Evolutionary conservation across 2,888 invertebrate species (phyloP), one percentile per base, ranked within the genome.

Genomic region (Volucella bombylans): DNA sequence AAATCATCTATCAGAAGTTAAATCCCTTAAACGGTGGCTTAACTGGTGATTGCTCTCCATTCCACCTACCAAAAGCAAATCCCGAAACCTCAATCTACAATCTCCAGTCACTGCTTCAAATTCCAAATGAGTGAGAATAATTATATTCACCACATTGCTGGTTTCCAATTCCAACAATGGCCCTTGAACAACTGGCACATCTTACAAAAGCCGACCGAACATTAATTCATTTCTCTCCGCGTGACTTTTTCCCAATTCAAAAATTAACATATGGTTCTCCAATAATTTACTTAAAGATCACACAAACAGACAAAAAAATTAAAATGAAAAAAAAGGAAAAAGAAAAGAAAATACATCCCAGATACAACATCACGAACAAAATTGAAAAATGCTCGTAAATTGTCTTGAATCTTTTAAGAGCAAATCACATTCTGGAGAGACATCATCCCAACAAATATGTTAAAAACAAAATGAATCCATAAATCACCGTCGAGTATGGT

Each of bases 401-500:
- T 79, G 68, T 31, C 31, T 65, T 41, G 65, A 55, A 79, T 83
- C 82, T 83, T 74, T 79, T 79, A 83, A 79, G 73, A 79, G 41
- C 18, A 72, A 54, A 50, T 50, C 49, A 11, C 62, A 38, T 14
- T 64, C 59, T 62, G 45, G 61, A 67, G 31, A 47, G 49, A 68
- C 65, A 72, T 67, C 82, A 79, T 57, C 68, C 80, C 52, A 80
- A 80, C 76, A 80, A 85, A 85, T 85, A 85, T 85, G 81, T 85
- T 85, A 81, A 85, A 85, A 85, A 76, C 76, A 76, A 85, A 85
- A 81, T 52, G 72, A 67, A 52, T 81, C 76, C 81, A 85, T 85
- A 85, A 85, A 85, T 85, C 85, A 81, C 80, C 45, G 47, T 12
- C 47, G 41, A 12, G 31, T 31, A 31, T 31, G 31, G 31, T 31